Conservation (phyloP, 2,797 vertebrate species). For the Acropternis orthonyx region DNA sequence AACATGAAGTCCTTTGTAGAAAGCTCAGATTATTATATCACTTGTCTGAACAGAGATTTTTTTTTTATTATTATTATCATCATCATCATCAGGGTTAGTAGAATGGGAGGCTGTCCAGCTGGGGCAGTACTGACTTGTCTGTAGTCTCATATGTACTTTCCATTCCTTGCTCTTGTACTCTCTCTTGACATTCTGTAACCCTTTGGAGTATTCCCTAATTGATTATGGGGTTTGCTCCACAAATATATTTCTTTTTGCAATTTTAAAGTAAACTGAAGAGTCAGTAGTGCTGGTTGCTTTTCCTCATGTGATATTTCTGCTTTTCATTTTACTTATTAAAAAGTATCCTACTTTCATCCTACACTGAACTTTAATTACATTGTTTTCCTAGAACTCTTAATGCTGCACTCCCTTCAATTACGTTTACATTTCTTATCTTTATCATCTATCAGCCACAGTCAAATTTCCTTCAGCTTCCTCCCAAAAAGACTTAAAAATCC, state of each 20-base stretch:
- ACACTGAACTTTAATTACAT: neutral
- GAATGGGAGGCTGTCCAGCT: fast-evolving
- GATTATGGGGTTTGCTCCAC: neutral
- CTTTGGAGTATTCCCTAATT: neutral
- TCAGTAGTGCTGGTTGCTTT: neutral
- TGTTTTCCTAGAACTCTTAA: neutral
- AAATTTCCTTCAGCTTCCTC: neutral
- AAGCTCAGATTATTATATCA: constrained; percentile 34
- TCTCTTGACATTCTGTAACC: neutral
- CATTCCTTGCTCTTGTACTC: neutral
- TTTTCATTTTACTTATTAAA: neutral
- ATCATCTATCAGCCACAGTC: neutral
- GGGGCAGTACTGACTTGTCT: neutral
- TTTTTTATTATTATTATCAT: too few relatives aligned
- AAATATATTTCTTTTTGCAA: neutral
- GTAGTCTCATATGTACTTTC: neutral
- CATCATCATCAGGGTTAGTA: neutral
- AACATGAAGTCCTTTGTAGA: constrained; percentile 9
- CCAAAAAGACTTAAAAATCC: neutral
- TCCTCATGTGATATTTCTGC: neutral
- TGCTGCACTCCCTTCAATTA: neutral
- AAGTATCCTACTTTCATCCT: neutral
- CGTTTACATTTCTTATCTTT: neutral
- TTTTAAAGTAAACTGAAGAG: neutral
- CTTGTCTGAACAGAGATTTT: neutral